These are phyloP conservation scores for Halcyon chelicuti DNA, from an alignment of 2,797 vertebrate genomes.

Conservation along the genomic window DNA sequence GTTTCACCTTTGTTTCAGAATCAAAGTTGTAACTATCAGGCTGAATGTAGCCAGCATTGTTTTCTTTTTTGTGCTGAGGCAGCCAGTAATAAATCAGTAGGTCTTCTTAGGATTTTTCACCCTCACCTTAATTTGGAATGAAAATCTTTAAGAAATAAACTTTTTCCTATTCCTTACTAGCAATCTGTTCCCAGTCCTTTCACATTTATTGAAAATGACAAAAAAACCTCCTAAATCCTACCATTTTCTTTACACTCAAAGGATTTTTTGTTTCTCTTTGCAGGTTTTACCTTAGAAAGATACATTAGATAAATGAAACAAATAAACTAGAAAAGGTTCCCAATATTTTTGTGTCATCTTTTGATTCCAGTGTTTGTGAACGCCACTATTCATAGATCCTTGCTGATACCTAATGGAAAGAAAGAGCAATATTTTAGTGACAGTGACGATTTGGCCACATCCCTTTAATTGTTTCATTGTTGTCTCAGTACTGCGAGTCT, in stretches of 20 bases:
- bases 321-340: neutral
- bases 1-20: neutral
- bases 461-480: neutral
- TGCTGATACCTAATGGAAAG: neutral
- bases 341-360: neutral
- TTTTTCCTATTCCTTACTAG: neutral
- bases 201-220: neutral
- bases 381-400: neutral
- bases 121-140: neutral
- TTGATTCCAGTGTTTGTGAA: neutral
- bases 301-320: neutral
- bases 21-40: neutral
- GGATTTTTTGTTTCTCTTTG: neutral
- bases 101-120: neutral
- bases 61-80: neutral
- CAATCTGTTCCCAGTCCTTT: neutral
- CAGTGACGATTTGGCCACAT: neutral
- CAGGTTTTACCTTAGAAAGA: neutral
- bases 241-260: neutral
- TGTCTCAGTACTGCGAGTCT: neutral
- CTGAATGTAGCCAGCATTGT: neutral
- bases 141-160: neutral
- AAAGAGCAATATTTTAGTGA: neutral
- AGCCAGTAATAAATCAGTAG: neutral
- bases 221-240: neutral